phyloP scores from a whole-genome alignment of 2,113 vertebrate species.

The Coptodon bakossiorum region DNA sequence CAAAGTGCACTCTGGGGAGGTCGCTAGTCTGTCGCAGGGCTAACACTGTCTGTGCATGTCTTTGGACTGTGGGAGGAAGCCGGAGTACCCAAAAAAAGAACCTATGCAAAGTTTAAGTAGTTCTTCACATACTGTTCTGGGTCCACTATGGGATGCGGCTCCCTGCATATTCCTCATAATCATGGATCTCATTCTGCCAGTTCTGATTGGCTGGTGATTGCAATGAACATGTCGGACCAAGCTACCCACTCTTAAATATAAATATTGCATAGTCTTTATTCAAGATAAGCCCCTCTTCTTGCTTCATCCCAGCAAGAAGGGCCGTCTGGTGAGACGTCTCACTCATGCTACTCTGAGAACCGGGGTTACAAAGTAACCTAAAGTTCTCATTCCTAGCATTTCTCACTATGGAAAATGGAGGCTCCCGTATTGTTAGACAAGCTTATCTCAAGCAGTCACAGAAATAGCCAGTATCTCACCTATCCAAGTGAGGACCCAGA shows the following conservation, averaged over 20 bases:
- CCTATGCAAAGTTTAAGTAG: background rate
- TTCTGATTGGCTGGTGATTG: background rate
- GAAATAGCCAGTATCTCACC: background rate
- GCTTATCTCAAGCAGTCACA: rapidly evolving
- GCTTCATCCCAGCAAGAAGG: background rate
- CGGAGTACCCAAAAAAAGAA: background rate
- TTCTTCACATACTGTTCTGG: background rate
- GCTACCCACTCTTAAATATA: background rate
- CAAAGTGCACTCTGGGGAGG: background rate
- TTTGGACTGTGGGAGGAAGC: background rate
- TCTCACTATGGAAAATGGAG: background rate
- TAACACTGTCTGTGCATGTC: background rate
- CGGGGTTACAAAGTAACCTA: background rate
- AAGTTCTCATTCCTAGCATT: background rate
- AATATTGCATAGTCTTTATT: background rate
- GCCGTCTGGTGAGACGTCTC: rapidly evolving
- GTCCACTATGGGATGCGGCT: rapidly evolving
- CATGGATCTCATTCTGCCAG: background rate
- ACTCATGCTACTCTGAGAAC: background rate
- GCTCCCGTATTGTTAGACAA: background rate
- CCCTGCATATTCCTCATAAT: background rate
- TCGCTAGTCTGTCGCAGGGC: background rate
- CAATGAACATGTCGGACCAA: background rate
- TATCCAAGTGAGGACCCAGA: background rate
- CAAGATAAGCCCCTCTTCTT: background rate